Conservation (phyloP, 2,797 vertebrate species). For the Salmo trutta region DNA sequence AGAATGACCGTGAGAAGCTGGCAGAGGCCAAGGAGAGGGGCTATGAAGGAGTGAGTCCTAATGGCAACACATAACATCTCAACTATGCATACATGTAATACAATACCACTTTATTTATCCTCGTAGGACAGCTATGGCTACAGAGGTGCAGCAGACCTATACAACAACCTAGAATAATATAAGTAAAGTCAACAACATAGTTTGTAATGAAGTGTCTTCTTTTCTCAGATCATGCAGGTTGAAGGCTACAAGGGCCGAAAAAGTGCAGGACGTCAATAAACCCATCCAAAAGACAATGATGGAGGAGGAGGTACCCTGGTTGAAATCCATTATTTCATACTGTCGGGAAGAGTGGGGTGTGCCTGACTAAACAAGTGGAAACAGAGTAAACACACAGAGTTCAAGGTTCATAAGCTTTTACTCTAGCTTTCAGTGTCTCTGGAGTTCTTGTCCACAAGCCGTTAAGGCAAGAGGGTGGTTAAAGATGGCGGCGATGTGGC, state of each 20-base stretch:
- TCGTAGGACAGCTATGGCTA: neutral
- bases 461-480: too few species aligned
- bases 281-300: constrained; percentile 87
- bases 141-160: neutral
- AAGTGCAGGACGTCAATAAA: constrained; percentile 95
- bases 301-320: constrained; percentile 79
- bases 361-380: too few species aligned
- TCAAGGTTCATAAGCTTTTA: too few species aligned
- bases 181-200: neutral
- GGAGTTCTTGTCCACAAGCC: too few species aligned
- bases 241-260: constrained; percentile 89
- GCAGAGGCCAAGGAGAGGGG: constrained; percentile 92
- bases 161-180: neutral
- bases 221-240: constrained; percentile 90
- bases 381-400: too few species aligned
- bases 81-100: too few species aligned
- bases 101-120: neutral
- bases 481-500: too few species aligned
- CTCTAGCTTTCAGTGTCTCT: too few species aligned
- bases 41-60: constrained; percentile 91
- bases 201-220: neutral
- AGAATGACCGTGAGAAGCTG: constrained; percentile 96
- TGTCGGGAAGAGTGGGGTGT: too few species aligned
- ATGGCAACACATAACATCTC: neutral
- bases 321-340: too few species aligned